Evolutionary conservation across 2,113 vertebrate genomes (phyloP).

Genomic region (Carassius auratus): DNA sequence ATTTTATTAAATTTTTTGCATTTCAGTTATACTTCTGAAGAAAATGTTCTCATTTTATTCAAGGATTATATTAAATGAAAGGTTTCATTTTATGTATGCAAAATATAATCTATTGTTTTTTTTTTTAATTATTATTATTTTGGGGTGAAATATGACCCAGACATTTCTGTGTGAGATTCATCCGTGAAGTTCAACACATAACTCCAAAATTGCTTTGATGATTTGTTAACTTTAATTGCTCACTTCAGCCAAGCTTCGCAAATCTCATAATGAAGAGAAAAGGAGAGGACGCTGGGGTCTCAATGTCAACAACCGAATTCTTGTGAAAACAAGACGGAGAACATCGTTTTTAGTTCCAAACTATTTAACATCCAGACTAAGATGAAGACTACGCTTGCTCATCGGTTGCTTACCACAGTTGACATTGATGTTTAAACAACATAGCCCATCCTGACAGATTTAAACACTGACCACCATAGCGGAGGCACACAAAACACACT

Average conservation of each 20-base stretch:
- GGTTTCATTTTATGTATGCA: background rate
- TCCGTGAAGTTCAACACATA: background rate
- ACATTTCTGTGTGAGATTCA: conserved; percentile 8
- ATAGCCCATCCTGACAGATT: conserved; percentile 54
- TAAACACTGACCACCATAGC: background rate
- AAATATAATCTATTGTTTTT: background rate
- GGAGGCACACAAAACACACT: background rate
- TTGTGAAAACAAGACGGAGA: conserved; percentile 38
- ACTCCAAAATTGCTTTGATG: background rate
- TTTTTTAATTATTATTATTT: too few relatives aligned
- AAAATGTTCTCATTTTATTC: background rate
- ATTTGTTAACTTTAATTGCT: background rate
- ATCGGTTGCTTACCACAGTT: conserved; percentile 20
- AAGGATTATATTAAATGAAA: background rate
- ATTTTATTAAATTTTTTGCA: too few relatives aligned
- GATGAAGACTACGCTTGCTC: conserved; percentile 28
- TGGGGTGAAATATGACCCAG: background rate
- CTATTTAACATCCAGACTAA: conserved; percentile 10
- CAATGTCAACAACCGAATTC: background rate
- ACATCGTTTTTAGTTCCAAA: conserved; percentile 4
- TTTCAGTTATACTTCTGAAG: too few relatives aligned
- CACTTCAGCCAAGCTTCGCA: background rate
- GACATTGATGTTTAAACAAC: conserved; percentile 53
- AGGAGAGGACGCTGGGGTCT: background rate
- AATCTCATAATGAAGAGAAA: background rate